These are phyloP conservation scores for Galbula dea DNA, from an alignment of 2,113 vertebrate species.

Conservation along the genomic window DNA sequence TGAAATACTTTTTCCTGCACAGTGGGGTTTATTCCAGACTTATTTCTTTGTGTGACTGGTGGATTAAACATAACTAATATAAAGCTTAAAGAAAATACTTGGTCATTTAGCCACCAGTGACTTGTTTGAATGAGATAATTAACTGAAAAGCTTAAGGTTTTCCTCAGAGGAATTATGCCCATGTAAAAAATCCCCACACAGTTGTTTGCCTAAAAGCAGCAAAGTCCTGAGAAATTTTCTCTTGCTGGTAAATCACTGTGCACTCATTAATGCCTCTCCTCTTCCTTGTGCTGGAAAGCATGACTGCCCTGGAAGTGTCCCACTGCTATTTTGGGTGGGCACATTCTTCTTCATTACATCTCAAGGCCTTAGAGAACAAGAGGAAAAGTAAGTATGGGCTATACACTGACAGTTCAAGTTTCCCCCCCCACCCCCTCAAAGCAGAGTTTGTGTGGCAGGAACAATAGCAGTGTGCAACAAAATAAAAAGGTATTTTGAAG, in stretches of 20 bases:
- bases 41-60: background rate
- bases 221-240: background rate
- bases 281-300: accelerated
- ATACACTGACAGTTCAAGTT: background rate
- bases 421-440: accelerated
- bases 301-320: background rate
- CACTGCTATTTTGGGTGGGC: background rate
- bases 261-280: background rate
- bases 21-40: background rate
- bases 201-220: background rate
- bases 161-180: background rate
- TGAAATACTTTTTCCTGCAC: background rate
- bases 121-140: background rate
- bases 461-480: accelerated
- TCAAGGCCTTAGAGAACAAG: background rate
- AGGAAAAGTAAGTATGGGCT: background rate
- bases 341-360: background rate
- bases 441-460: background rate
- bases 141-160: background rate
- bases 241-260: background rate
- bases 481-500: background rate
- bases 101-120: background rate
- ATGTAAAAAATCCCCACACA: background rate
- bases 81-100: background rate
- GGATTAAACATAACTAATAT: background rate